Evolutionary conservation across 2,113 vertebrate species (phyloP), one percentile per base, ranked within the genome.

Genomic region (Trochalopteron elliotii): DNA sequence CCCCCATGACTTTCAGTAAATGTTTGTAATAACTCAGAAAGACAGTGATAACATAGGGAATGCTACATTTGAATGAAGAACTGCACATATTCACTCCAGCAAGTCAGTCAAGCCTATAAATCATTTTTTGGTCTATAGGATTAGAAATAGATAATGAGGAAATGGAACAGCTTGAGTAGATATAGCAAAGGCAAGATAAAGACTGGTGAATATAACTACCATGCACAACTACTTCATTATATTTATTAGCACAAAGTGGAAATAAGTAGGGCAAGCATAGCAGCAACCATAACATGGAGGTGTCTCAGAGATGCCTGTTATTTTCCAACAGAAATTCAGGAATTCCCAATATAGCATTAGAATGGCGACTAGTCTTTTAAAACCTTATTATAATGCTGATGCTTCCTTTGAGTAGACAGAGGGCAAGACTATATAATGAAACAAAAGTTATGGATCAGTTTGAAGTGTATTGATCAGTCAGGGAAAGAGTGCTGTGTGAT

Each of bases 11-110:
- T 86, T 88, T 65, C 76, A 44, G 71, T 67, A 93, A 93, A 83
- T 70, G 56, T 80, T 90, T 93, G 63, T 39, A 89, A 50, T 90
- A 90, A 67, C 45, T 97, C 85, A 93, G 68, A 81, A 87, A 81
- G 83, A 78, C 89, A 71, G 52, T 35, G 71, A 81, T 67, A 92
- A 93, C 89, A 90, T 8, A 23, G 44, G 17, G 44, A 96, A 81
- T 0, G 11, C 76, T 83, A 33, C 47, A 31, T 86, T 70, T 74
- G 76, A 87, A 92, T 70, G 63, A 79, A 82, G 28, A 90, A 67
- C 25, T 55, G 70, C 83, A 77, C 19, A 49, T 28, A 60, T 7
- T 50, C 59, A 70, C 80, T 92, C 33, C 47, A 75, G 71, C 45
- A 67, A 44, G 71, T 44, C 68, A 90, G 83, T 57, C 30, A 88